Evolutionary conservation across 2,113 vertebrate genomes (phyloP).

Genomic region (Sialia sialis): DNA sequence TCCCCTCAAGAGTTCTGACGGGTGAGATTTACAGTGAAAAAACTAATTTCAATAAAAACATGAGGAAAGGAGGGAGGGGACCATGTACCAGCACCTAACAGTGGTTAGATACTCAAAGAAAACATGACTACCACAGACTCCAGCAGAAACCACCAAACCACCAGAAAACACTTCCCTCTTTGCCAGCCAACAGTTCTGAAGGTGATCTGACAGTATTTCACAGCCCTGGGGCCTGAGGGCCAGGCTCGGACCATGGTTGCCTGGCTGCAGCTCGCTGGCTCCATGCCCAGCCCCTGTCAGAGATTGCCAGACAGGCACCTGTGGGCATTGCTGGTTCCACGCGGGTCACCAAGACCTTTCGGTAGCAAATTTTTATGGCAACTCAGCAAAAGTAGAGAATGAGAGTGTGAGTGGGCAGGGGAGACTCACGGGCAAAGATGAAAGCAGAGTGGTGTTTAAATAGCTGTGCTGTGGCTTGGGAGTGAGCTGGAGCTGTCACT

Average conservation of each 20-base stretch:
- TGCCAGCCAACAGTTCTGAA: not conserved
- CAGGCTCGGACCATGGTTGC: not conserved
- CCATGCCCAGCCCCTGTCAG: accelerated
- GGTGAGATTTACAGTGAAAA: not conserved
- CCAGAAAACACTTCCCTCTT: not conserved
- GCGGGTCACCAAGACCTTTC: accelerated
- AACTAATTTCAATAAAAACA: not conserved
- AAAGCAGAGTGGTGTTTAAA: not conserved
- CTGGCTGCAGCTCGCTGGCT: accelerated
- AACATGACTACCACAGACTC: not conserved
- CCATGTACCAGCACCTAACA: accelerated
- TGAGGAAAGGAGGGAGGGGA: not conserved
- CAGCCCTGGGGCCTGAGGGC: not conserved
- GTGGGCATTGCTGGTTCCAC: not conserved
- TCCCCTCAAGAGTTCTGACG: not conserved
- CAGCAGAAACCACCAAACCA: not conserved
- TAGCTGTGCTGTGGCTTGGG: not conserved
- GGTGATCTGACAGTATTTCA: not conserved
- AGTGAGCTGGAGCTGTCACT: accelerated
- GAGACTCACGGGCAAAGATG: not conserved
- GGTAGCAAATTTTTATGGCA: not conserved
- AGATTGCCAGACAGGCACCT: not conserved
- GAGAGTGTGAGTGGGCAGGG: not conserved
- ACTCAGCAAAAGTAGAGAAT: not conserved
- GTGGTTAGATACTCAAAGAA: not conserved